Evolutionary conservation across 2,797 vertebrate genomes (phyloP).

Genomic region (Lagodon rhomboides): DNA sequence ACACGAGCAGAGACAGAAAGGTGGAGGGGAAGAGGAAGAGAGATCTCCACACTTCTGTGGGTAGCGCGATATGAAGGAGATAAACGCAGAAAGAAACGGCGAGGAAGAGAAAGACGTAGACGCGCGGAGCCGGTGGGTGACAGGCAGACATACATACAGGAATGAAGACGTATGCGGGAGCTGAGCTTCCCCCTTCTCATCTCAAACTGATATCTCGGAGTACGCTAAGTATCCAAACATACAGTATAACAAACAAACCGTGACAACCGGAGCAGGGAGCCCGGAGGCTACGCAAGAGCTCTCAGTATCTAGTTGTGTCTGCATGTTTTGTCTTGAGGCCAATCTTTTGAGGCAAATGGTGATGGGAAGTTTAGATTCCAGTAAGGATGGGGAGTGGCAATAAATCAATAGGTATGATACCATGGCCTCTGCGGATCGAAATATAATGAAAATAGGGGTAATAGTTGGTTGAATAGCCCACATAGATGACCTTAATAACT

Average conservation of each 20-base stretch:
- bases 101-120: conserved; percentile 21
- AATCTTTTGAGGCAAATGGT: conserved; percentile 46
- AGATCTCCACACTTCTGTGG: conserved; percentile 64
- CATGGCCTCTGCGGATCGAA: conserved; percentile 22
- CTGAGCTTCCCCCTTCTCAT: conserved; percentile 36
- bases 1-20: conserved; percentile 52
- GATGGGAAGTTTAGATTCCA: conserved; percentile 50
- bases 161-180: conserved; percentile 25
- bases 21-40: conserved; percentile 48
- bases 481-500: conserved; percentile 26
- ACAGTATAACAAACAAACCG: conserved; percentile 32
- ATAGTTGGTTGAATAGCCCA: conserved; percentile 29
- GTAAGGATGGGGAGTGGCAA: conserved; percentile 28
- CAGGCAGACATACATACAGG: conserved; percentile 9
- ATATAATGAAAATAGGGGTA: conserved; percentile 20
- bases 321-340: conserved; percentile 58
- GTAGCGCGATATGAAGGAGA: conserved; percentile 64
- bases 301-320: conserved; percentile 40
- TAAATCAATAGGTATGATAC: conserved; percentile 34
- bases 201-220: conserved; percentile 42
- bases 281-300: conserved; percentile 55
- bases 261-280: conserved; percentile 50
- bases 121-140: conserved; percentile 37
- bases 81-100: conserved; percentile 54
- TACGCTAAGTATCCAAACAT: conserved; percentile 39